Conservation (phyloP, 2,888 invertebrate species). For the Nemotelus nigrinus region DNA sequence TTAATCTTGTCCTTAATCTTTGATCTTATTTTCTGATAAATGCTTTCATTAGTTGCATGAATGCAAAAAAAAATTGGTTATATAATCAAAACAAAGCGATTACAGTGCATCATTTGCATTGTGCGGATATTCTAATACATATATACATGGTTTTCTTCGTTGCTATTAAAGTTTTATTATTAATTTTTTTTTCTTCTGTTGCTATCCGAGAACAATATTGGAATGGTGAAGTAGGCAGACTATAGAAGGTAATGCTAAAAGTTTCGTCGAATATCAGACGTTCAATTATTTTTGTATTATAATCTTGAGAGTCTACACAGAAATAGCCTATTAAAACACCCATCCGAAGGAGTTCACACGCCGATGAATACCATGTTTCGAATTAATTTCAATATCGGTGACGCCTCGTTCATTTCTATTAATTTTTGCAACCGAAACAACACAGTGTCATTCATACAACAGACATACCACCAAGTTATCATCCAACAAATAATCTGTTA, state of each 20-base stretch:
- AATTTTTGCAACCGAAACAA: slow-evolving; percentile 9
- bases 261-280: too few relatives aligned
- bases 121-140: slow-evolving; percentile 16
- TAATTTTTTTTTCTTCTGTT: neutral
- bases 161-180: slow-evolving; percentile 11
- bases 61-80: slow-evolving; percentile 33
- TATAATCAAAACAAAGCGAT: slow-evolving; percentile 17
- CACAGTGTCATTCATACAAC: slow-evolving; percentile 4
- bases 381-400: slow-evolving; percentile 1
- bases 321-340: too few relatives aligned
- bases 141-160: neutral
- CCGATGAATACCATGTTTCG: neutral
- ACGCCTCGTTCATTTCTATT: neutral
- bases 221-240: too few relatives aligned
- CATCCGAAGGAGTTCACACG: too few relatives aligned
- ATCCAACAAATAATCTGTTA: slow-evolving; percentile 15
- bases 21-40: neutral
- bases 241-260: too few relatives aligned
- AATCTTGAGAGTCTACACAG: too few relatives aligned
- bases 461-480: slow-evolving; percentile 1
- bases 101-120: slow-evolving; percentile 32
- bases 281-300: too few relatives aligned
- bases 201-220: too few relatives aligned
- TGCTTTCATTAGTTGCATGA: slow-evolving; percentile 15
- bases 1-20: too few relatives aligned